These are phyloP conservation scores for Myotis brandtii DNA, from an alignment of 2,113 vertebrate species.

Conservation along the genomic window DNA sequence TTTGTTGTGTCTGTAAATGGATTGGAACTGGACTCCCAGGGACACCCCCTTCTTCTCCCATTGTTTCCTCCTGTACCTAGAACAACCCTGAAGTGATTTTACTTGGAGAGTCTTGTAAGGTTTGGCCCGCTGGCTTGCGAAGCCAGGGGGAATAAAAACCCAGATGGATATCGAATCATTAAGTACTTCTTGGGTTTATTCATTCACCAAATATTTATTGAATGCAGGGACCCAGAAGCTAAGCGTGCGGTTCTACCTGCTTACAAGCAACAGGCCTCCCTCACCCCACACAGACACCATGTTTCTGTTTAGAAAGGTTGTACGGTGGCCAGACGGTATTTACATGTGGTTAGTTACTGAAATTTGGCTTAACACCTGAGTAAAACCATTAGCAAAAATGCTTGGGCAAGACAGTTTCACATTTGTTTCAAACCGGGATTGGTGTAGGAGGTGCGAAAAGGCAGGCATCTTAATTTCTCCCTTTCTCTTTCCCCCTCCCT, in stretches of 20 bases:
- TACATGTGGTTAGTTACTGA: not conserved
- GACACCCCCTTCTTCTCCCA: not conserved
- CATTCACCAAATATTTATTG: conserved; percentile 57
- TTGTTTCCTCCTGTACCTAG: not conserved
- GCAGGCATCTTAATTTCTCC: not conserved
- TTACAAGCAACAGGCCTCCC: not conserved
- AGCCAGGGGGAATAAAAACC: conserved; percentile 40
- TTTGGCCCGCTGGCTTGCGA: conserved; percentile 7
- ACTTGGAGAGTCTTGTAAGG: conserved; percentile 34
- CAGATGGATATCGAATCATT: conserved; percentile 48
- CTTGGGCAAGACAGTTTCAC: not conserved
- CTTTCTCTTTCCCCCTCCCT: not conserved
- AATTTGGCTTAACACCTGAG: conserved; percentile 23
- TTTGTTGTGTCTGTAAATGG: not conserved
- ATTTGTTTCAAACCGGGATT: not conserved
- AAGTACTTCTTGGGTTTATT: conserved; percentile 49
- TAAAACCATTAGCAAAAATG: conserved; percentile 54
- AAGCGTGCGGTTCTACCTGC: not conserved
- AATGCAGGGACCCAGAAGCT: not conserved
- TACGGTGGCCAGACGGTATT: not conserved
- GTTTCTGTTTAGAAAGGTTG: conserved; percentile 1
- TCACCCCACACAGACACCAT: not conserved
- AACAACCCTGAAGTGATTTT: conserved; percentile 43
- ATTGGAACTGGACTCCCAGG: not conserved
- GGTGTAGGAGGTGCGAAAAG: not conserved